phyloP scores from a whole-genome alignment of 2,797 vertebrate species.

The Tinamus major region DNA sequence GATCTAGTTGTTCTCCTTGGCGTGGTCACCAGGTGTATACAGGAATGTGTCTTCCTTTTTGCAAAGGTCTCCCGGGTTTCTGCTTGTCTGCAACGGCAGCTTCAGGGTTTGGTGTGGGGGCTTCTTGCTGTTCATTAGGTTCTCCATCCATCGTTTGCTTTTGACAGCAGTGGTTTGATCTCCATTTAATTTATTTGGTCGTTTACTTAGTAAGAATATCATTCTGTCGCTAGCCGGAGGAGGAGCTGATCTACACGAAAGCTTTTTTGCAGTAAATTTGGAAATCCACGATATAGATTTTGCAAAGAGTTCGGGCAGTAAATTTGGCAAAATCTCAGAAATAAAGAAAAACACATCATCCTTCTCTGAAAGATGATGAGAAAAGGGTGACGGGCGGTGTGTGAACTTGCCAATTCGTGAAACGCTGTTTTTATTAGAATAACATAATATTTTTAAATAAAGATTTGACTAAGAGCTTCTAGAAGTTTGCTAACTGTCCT shows the following conservation, averaged over 20 bases:
- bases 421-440: conserved; percentile 20
- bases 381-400: conserved; percentile 4
- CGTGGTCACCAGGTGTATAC: background rate
- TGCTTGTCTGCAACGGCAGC: background rate
- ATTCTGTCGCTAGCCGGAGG: background rate
- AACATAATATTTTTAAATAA: background rate
- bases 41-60: background rate
- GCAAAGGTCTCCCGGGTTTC: background rate
- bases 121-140: background rate
- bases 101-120: background rate
- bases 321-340: conserved; percentile 52
- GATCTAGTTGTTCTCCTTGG: background rate
- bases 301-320: background rate
- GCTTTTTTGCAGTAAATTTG: background rate
- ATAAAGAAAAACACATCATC: background rate
- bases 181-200: background rate
- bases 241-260: background rate
- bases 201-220: background rate
- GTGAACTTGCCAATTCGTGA: conserved; percentile 44
- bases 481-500: background rate
- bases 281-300: background rate
- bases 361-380: background rate
- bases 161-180: background rate
- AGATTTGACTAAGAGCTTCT: background rate
- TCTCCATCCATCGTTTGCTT: background rate